phyloP scores from a whole-genome alignment of 2,797 vertebrate species.

The Paramormyrops hopkinsi region DNA sequence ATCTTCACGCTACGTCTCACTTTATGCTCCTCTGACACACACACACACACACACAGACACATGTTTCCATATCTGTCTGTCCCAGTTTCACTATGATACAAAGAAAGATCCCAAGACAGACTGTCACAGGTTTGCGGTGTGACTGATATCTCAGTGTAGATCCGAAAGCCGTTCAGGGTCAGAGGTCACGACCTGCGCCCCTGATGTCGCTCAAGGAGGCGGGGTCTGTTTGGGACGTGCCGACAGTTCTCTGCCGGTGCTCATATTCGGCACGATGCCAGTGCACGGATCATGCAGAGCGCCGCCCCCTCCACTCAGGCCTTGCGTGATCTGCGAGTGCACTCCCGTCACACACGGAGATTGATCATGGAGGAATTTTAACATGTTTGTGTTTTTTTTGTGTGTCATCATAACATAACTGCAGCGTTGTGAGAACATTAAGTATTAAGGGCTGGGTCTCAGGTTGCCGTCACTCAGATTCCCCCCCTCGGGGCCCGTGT shows the following conservation, averaged over 20 bases:
- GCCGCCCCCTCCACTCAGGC: not conserved
- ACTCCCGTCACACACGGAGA: not conserved
- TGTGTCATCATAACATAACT: not conserved
- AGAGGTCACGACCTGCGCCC: not conserved
- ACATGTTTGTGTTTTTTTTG: not conserved
- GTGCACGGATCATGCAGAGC: not conserved
- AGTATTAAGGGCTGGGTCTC: not conserved
- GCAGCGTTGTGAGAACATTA: slow-evolving; percentile 15
- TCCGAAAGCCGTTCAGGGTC: not conserved
- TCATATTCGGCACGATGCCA: not conserved
- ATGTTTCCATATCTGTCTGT: not conserved
- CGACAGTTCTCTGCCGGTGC: not conserved
- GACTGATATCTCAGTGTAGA: not conserved
- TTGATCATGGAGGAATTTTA: not conserved
- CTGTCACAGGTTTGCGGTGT: not conserved
- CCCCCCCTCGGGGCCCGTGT: not conserved
- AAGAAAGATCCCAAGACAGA: not conserved
- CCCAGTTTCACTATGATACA: not conserved
- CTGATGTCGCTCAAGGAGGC: not conserved
- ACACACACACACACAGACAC: not conserved
- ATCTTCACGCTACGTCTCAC: not conserved
- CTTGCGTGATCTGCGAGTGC: not conserved
- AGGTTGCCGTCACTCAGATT: not conserved
- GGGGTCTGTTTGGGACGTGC: not conserved
- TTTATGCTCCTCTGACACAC: not conserved